A percentile compares a stretch with the other conserved stretches of the same genome.
Conservation (phyloP, 2,113 vertebrate genomes). For the Salvelinus namaycush region DNA sequence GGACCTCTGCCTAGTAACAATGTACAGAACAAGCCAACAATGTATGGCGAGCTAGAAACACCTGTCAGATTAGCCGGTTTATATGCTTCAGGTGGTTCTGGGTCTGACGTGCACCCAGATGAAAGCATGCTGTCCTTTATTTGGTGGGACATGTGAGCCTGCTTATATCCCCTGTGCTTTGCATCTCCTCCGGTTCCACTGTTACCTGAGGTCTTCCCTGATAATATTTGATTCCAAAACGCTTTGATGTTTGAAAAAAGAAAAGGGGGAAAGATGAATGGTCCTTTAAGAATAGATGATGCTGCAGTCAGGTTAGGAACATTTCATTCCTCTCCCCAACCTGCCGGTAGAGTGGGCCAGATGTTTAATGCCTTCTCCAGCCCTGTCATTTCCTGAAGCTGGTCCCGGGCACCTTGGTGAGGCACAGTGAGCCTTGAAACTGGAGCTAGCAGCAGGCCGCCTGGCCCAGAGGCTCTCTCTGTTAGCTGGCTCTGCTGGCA, state of each 20-base stretch:
- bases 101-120: neutral
- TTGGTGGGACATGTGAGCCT: neutral
- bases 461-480: neutral
- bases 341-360: neutral
- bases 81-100: neutral
- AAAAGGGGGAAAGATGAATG: neutral
- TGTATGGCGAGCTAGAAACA: slow-evolving; percentile 1
- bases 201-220: neutral
- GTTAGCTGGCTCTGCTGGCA: neutral
- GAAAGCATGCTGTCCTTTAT: neutral
- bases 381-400: slow-evolving; percentile 24
- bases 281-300: neutral
- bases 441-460: neutral
- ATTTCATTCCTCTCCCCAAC: neutral
- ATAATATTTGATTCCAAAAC: slow-evolving; percentile 3
- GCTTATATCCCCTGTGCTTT: neutral
- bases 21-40: neutral
- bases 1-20: neutral
- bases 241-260: neutral
- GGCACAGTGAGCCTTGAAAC: neutral
- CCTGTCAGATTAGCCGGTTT: neutral
- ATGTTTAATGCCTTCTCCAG: neutral
- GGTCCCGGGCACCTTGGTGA: slow-evolving; percentile 10
- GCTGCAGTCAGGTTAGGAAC: neutral
- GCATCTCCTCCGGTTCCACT: neutral